phyloP scores from a whole-genome alignment of 2,113 vertebrate species.

The Polypterus bichir region DNA sequence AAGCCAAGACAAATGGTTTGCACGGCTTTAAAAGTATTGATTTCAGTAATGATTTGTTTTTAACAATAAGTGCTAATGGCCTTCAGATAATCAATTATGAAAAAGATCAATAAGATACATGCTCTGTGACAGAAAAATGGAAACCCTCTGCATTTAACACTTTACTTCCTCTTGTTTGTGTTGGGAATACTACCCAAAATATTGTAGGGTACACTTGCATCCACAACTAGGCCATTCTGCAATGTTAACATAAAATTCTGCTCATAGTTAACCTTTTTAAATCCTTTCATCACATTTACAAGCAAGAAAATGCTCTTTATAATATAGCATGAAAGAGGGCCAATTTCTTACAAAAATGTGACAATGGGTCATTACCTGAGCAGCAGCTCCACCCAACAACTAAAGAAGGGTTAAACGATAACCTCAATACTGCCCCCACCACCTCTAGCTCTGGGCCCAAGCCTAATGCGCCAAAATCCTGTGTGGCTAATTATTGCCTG shows the following conservation, averaged over 20 bases:
- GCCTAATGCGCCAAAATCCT: slow-evolving; percentile 43
- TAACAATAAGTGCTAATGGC: slow-evolving; percentile 91
- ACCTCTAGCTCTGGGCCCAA: slow-evolving; percentile 33
- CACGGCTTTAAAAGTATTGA: slow-evolving; percentile 76
- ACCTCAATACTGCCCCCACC: slow-evolving; percentile 8
- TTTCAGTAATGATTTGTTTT: slow-evolving; percentile 74
- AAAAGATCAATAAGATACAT: slow-evolving; percentile 69
- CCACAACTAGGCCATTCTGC: too few species aligned
- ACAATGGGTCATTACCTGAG: too few species aligned
- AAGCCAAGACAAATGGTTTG: slow-evolving; percentile 79
- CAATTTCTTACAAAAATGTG: too few species aligned
- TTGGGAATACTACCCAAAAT: not conserved
- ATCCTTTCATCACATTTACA: too few species aligned
- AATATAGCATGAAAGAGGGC: too few species aligned
- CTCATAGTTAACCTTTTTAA: too few species aligned
- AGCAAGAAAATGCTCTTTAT: too few species aligned
- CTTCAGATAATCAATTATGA: slow-evolving; percentile 86
- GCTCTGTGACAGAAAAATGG: slow-evolving; percentile 40
- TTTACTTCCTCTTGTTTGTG: slow-evolving; percentile 20
- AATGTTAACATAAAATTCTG: too few species aligned
- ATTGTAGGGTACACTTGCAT: too few species aligned
- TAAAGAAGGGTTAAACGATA: too few species aligned
- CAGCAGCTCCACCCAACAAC: too few species aligned
- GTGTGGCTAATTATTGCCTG: slow-evolving; percentile 56
- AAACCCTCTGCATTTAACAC: slow-evolving; percentile 42